Conservation (phyloP, 2,797 vertebrate species). For the Gymnocypris eckloni region DNA sequence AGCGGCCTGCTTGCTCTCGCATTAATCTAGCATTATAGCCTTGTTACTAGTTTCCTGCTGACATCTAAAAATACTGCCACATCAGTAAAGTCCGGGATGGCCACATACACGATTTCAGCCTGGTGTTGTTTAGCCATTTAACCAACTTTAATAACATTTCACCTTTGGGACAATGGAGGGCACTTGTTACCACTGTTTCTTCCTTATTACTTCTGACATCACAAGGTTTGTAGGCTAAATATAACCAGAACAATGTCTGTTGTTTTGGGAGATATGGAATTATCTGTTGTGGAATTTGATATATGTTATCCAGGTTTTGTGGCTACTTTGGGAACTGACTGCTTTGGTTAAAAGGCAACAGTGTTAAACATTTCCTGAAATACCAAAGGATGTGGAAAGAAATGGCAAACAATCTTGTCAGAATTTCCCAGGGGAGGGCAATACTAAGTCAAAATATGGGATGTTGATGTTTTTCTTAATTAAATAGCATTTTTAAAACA, state of each 20-base stretch:
- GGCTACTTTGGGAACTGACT: not conserved
- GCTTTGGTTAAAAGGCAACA: constrained; percentile 1
- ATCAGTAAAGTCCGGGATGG: not conserved
- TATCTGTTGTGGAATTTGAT: not conserved
- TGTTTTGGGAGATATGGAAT: not conserved
- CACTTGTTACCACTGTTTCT: not conserved
- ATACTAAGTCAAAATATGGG: not conserved
- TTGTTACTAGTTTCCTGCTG: constrained; percentile 46
- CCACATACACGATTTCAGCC: not conserved
- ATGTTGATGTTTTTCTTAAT: not conserved
- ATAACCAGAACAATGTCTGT: not conserved
- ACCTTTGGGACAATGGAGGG: not conserved
- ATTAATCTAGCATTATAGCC: constrained; percentile 42
- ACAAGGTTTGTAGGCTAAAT: not conserved
- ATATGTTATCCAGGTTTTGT: not conserved
- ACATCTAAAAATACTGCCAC: constrained; percentile 45
- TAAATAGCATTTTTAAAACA: not conserved
- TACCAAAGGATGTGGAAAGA: constrained; percentile 48
- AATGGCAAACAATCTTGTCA: not conserved
- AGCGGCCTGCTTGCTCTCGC: constrained; percentile 24
- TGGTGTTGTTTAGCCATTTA: not conserved
- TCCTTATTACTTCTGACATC: not conserved
- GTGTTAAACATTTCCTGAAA: constrained; percentile 52
- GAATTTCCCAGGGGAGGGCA: not conserved
- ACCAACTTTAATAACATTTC: not conserved